phyloP scores from a whole-genome alignment of 2,888 invertebrate species.

The Eumacrocentrus americanus region DNA sequence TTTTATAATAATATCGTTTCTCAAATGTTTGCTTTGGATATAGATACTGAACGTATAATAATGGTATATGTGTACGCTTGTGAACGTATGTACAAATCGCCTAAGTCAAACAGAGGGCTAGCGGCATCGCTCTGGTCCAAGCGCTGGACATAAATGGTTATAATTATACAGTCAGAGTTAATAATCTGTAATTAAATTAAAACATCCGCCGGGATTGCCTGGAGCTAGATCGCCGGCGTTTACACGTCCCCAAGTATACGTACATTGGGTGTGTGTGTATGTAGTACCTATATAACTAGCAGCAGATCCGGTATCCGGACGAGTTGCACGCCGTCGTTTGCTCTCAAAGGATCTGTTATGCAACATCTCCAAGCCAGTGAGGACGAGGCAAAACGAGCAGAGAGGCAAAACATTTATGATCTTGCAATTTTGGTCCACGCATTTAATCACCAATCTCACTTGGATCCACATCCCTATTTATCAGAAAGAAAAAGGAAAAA shows the following conservation, averaged over 20 bases:
- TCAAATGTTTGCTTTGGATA: too few species aligned
- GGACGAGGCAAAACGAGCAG: too few species aligned
- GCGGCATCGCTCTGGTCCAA: constrained; percentile 24
- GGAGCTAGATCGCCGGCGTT: constrained; percentile 27
- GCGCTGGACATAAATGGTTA: constrained; percentile 37
- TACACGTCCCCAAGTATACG: constrained; percentile 11
- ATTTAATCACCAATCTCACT: not conserved
- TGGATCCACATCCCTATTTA: constrained; percentile 12
- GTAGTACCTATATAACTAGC: too few species aligned
- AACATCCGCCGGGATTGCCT: constrained; percentile 37
- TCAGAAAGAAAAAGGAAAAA: constrained; percentile 8
- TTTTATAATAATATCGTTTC: too few species aligned
- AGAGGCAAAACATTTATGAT: too few species aligned
- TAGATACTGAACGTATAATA: too few species aligned
- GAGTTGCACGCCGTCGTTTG: constrained; percentile 11
- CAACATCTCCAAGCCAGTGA: not conserved
- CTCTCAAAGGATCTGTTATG: not conserved
- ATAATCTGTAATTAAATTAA: constrained; percentile 46
- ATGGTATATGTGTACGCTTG: constrained; percentile 29
- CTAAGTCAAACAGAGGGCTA: constrained; percentile 39
- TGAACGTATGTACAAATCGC: constrained; percentile 36
- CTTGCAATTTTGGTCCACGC: not conserved
- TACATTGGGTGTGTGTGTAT: constrained; percentile 13
- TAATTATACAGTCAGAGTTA: constrained; percentile 41
- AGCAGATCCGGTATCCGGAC: too few species aligned